These are phyloP conservation scores for Euproctis similis DNA, from an alignment of 2,888 invertebrate species.

Conservation along the genomic window DNA sequence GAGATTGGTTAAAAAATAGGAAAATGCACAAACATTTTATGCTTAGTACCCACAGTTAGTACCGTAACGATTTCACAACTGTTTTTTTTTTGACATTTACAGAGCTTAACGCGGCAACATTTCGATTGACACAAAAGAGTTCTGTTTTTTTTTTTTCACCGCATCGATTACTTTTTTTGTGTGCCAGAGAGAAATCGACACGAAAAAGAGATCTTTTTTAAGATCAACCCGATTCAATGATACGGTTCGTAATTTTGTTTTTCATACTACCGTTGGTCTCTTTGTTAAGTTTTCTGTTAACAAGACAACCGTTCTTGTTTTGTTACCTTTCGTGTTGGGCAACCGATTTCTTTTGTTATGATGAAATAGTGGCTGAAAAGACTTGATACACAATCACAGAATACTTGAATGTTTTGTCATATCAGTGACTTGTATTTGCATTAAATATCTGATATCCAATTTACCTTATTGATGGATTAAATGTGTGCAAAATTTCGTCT, in stretches of 20 bases:
- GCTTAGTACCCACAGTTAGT: too few relatives aligned
- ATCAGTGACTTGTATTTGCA: constrained; percentile 3
- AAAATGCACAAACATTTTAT: too few relatives aligned
- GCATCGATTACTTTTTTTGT: constrained; percentile 44
- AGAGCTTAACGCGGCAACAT: constrained; percentile 11
- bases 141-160: constrained; percentile 20
- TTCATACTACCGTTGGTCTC: constrained; percentile 22
- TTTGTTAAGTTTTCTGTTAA: constrained; percentile 16
- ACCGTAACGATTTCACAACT: constrained; percentile 24
- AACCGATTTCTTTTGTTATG: constrained; percentile 14
- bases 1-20: too few relatives aligned
- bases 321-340: constrained; percentile 8
- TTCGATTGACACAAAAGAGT: constrained; percentile 8
- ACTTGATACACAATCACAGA: constrained; percentile 10
- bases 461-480: too few relatives aligned
- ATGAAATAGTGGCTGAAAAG: constrained; percentile 8
- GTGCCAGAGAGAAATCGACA: constrained; percentile 41
- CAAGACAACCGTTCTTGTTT: constrained; percentile 10
- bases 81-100: constrained; percentile 24
- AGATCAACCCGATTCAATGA: constrained; percentile 30
- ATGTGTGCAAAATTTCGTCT: too few relatives aligned
- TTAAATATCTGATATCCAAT: background rate
- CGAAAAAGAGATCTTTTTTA: constrained; percentile 28
- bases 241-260: constrained; percentile 23
- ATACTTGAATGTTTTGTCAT: constrained; percentile 7